Base-by-base conservation (phyloP, 2,797 vertebrate species). In the Limosa lapponica region DNA sequence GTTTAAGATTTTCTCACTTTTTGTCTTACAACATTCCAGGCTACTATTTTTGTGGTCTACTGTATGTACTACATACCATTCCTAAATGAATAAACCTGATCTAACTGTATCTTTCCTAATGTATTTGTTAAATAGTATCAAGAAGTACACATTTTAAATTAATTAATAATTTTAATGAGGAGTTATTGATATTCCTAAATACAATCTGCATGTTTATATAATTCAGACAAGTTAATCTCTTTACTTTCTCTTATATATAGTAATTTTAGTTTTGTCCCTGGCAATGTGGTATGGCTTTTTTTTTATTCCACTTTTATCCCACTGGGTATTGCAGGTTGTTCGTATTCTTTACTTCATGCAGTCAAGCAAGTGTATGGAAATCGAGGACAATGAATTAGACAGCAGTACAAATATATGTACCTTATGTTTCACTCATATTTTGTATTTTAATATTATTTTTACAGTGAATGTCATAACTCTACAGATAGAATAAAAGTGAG, bases 401-500 rank as follows among this genome's bases (percentile, higher is more conserved):
- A 77, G 25, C 8, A 62, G n/a, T 55, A 46, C 8, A 59, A 51
- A 30, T 20, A 23, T 37, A 52, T 16, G 8, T 5, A n/a, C 4
- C 25, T 86, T 49, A 32, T 8, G 1, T 59, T 32, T 51, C 34
- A 23, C 20, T 32, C 19, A 41, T 12, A 27, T 37, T 85, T 77
- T 41, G 24, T 93, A 65, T 81, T 83, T 70, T 93, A 20, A 93
- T 80, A 37, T 58, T 95, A 72, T 93, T 79, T 95, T 98, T 91
- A 23, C 98, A 99, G 99, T 61, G 99, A 99, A 96, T 99, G 99
- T 96, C 99, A 99, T 97, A 99, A 99, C 43, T 99, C 99, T 51
- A 99, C 99, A 11, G 99, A 99, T 85, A 98, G 99, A 95, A 99
- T 99, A 97, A 99, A 99, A 97, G 99, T 99, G 77, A 98, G 99